Evolutionary conservation across 2,888 invertebrate species (phyloP).

Genomic region (Eupithecia vulgata): DNA sequence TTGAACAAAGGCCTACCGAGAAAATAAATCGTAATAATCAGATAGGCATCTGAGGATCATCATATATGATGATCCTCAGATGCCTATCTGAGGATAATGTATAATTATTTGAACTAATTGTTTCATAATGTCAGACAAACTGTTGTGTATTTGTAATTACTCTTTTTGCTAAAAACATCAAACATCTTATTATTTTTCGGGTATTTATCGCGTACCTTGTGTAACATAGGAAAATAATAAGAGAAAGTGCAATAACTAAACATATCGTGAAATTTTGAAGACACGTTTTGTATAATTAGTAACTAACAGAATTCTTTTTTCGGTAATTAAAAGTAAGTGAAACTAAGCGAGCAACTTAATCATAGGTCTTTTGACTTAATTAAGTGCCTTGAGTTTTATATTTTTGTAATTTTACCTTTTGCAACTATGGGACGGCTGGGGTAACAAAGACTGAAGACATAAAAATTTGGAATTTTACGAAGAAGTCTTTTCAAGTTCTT

Average conservation of each 20-base stretch:
- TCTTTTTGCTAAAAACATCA: too few relatives aligned
- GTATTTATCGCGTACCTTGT: not conserved
- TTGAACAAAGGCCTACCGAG: too few relatives aligned
- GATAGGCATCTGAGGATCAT: too few relatives aligned
- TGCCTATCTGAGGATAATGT: too few relatives aligned
- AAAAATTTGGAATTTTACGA: not conserved
- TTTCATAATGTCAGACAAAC: too few relatives aligned
- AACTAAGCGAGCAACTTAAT: not conserved
- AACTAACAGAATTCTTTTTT: not conserved
- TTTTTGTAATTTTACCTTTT: not conserved
- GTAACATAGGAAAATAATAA: not conserved
- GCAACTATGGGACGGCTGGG: not conserved
- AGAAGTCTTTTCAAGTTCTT: not conserved
- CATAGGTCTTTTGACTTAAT: not conserved
- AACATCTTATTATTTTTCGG: not conserved
- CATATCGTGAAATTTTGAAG: not conserved
- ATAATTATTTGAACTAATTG: too few relatives aligned
- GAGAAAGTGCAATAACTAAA: not conserved
- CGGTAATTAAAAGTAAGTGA: constrained; percentile 2
- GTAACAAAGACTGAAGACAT: not conserved
- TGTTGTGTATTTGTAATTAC: too few relatives aligned
- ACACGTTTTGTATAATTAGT: not conserved
- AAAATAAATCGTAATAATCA: too few relatives aligned
- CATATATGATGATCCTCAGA: too few relatives aligned
- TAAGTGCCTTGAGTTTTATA: not conserved